phyloP scores from a whole-genome alignment of 2,113 vertebrate genomes.

The Numenius arquata region DNA sequence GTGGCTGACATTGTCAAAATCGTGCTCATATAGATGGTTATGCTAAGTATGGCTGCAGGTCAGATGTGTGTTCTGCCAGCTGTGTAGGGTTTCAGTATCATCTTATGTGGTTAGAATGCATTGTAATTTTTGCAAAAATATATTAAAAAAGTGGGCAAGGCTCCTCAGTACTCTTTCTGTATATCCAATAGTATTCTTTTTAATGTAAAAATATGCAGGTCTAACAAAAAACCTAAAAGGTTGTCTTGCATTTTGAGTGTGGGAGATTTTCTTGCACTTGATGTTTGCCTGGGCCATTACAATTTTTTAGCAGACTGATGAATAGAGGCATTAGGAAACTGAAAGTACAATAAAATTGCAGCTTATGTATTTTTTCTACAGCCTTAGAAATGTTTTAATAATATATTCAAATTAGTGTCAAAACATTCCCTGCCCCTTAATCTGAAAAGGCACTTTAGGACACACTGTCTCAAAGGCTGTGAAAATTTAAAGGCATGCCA shows the following conservation, averaged over 20 bases:
- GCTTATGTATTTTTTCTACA: neutral
- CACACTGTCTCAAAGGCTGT: neutral
- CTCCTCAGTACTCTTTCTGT: neutral
- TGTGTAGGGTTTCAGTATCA: neutral
- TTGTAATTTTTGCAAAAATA: neutral
- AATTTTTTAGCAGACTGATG: neutral
- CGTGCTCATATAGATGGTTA: neutral
- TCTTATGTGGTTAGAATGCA: neutral
- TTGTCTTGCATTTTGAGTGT: neutral
- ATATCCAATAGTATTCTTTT: neutral
- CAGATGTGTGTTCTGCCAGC: neutral
- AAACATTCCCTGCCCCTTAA: neutral
- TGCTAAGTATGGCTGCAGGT: neutral
- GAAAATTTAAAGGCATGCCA: neutral
- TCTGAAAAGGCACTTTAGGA: neutral
- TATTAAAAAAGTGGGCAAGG: neutral
- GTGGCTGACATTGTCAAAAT: neutral
- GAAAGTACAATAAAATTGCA: neutral
- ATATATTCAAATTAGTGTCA: neutral
- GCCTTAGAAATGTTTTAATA: neutral
- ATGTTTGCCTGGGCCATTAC: neutral
- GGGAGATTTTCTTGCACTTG: neutral
- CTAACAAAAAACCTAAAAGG: neutral
- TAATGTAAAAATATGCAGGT: neutral
- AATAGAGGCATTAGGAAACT: neutral